phyloP scores from a whole-genome alignment of 1,140 invertebrate species.

The Drosophila repleta region DNA sequence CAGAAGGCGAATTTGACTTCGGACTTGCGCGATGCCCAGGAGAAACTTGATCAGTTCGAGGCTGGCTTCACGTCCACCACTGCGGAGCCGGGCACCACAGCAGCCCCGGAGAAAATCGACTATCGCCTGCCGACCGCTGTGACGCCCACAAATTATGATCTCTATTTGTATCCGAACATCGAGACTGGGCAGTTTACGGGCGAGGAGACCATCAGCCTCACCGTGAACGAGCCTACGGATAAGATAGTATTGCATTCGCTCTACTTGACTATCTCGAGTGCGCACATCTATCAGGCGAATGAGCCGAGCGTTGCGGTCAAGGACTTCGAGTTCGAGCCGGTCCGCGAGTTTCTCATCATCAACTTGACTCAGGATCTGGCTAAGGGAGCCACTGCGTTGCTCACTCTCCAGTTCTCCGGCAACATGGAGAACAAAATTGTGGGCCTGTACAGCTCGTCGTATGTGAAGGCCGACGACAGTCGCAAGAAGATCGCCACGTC shows the following conservation, averaged over 20 bases:
- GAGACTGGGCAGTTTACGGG: slow-evolving; percentile 89
- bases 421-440: slow-evolving; percentile 84
- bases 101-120: slow-evolving; percentile 61
- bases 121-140: slow-evolving; percentile 88
- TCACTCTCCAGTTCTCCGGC: slow-evolving; percentile 83
- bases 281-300: slow-evolving; percentile 19
- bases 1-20: slow-evolving; percentile 62
- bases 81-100: slow-evolving; percentile 27
- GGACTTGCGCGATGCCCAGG: slow-evolving; percentile 64
- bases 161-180: slow-evolving; percentile 90
- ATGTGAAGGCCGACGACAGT: slow-evolving; percentile 71
- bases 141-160: slow-evolving; percentile 90
- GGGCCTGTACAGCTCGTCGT: slow-evolving; percentile 84
- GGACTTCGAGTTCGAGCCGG: slow-evolving; percentile 44
- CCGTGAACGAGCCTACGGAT: slow-evolving; percentile 85
- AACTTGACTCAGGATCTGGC: slow-evolving; percentile 49
- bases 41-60: slow-evolving; percentile 67
- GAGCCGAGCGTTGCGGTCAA: slow-evolving; percentile 26
- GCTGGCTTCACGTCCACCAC: slow-evolving; percentile 37
- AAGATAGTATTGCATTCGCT: slow-evolving; percentile 90
- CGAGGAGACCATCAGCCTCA: slow-evolving; percentile 88
- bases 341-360: slow-evolving; percentile 69
- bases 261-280: slow-evolving; percentile 49
- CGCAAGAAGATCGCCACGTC: slow-evolving; percentile 90
- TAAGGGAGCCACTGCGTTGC: slow-evolving; percentile 1